phyloP scores from a whole-genome alignment of 2,113 vertebrate genomes.

The Lipophrys pholis region DNA sequence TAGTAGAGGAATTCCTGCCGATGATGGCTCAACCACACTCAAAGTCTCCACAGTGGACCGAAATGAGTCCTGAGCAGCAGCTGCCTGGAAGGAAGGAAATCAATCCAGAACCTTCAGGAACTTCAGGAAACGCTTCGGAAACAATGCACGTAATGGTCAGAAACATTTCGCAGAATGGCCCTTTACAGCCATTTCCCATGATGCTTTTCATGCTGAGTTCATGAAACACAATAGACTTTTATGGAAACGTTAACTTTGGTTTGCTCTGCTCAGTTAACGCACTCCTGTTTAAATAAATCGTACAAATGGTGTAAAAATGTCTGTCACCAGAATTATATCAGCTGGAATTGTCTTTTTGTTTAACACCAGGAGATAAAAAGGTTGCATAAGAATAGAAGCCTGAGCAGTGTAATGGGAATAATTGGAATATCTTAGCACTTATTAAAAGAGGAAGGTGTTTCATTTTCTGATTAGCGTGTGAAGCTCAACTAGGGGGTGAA shows the following conservation, averaged over 20 bases:
- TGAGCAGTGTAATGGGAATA: conserved; percentile 39
- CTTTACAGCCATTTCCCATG: conserved; percentile 2
- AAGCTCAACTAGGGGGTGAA: background rate
- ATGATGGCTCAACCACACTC: conserved; percentile 20
- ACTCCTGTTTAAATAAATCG: no score
- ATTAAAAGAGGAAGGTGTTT: conserved; percentile 77
- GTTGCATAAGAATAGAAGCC: conserved; percentile 16
- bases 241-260: no score
- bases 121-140: background rate
- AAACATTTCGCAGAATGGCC: conserved; percentile 14
- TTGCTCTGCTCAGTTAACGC: no score
- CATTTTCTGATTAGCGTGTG: conserved; percentile 74
- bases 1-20: no score
- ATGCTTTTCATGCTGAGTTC: background rate
- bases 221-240: no score
- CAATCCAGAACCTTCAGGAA: background rate
- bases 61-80: conserved; percentile 15
- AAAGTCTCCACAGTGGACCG: background rate
- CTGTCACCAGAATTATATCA: background rate
- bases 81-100: conserved; percentile 18
- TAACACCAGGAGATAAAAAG: conserved; percentile 9
- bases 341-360: background rate
- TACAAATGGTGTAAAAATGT: no score
- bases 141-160: conserved; percentile 10
- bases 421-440: conserved; percentile 74